Base-by-base conservation (phyloP, 1,140 invertebrate species). In the Pristionchus pacificus region DNA sequence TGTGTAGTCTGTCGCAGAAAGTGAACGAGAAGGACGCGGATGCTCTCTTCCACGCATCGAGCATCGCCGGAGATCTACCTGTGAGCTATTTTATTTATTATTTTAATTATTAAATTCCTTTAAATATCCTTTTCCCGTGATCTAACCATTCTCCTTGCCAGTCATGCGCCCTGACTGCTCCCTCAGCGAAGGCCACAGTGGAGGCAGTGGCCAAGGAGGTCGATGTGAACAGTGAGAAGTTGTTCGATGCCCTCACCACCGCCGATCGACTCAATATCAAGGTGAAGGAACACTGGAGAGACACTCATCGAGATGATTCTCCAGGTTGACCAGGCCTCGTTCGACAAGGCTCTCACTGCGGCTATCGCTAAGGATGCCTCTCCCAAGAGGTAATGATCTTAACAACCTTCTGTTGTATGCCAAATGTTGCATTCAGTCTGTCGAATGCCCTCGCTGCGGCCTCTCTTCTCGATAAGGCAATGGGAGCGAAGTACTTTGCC, bases 401-500 rank as follows among this genome's bases (percentile, higher is more conserved):
- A 49, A 19, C 19, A 10, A 19, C 19, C 19, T 19, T 49, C 38
- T 49, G 38, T 49, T n/a, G n/a, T 61, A n/a, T 10, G 15, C 6
- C n/a, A 61, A n/a, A n/a, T n/a, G n/a, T n/a, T n/a, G n/a, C n/a
- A 15, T 61, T 28, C 30, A 61, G 60, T 31, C 60, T 61, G 6
- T 6, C 60, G 6, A 28, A 61, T 31, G 60, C 27, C 6, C 6
- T 61, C 15, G 30, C 27, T 61, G 60, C 60, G 6, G 60, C 60
- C 6, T 28, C 30, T 61, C 30, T 61, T 31, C 30, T 61, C 6
- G 60, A 61, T 31, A 31, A 28, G 27, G 27, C 60, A 61, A 61
- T n/a, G 73, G 88, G 89, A 55, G 82, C 77, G 58, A 84, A 84
- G 68, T 90, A 90, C 38, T 88, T 89, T 68, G 89, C 92, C 69